Conservation (phyloP, 53 echinoderm and acorn worm species). For the Arbacia lixula region DNA sequence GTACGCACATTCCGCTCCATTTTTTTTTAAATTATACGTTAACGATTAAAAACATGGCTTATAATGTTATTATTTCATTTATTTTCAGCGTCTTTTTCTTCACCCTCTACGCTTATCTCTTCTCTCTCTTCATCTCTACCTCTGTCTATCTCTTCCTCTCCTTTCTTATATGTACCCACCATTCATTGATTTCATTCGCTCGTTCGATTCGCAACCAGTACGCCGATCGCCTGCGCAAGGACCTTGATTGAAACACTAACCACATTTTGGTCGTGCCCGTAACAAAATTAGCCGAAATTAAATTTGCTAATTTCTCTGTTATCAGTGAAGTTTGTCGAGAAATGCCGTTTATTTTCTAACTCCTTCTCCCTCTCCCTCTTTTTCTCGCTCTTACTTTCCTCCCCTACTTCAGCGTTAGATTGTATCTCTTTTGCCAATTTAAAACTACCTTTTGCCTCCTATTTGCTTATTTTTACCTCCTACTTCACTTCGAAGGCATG, state of each 20-base stretch:
- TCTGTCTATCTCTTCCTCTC: not conserved
- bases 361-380: not conserved
- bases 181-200: conserved; percentile 44
- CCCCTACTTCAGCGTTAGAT: too few relatives aligned
- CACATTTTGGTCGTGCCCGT: conserved; percentile 26
- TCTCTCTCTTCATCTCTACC: not conserved
- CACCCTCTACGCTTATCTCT: too few relatives aligned
- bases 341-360: conserved; percentile 7
- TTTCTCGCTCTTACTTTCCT: not conserved
- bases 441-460: conserved; percentile 6
- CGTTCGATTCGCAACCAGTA: conserved; percentile 32
- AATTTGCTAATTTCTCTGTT: conserved; percentile 43
- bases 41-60: too few relatives aligned
- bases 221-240: conserved; percentile 30
- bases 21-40: too few relatives aligned
- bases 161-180: not conserved
- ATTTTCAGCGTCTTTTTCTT: too few relatives aligned
- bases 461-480: conserved; percentile 7
- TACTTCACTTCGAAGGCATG: conserved; percentile 39
- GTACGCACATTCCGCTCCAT: too few relatives aligned
- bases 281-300: conserved; percentile 50
- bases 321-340: conserved; percentile 49
- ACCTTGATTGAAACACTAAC: conserved; percentile 46
- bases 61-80: too few relatives aligned
- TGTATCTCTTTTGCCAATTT: conserved; percentile 28